These are phyloP conservation scores for Rattus norvegicus DNA, from an alignment of 2,113 vertebrate genomes.

Conservation along the genomic window DNA sequence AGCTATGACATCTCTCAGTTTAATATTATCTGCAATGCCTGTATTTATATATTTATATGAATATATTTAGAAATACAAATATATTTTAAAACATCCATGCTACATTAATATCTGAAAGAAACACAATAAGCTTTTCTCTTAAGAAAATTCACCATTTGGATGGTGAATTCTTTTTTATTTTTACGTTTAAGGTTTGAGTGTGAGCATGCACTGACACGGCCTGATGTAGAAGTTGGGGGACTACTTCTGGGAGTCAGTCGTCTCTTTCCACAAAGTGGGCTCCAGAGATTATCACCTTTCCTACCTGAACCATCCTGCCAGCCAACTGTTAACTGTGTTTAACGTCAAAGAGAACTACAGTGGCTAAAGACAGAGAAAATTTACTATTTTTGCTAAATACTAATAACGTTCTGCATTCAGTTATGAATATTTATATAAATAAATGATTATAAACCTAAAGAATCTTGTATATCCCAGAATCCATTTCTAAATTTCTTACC, in stretches of 20 bases:
- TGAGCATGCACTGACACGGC: not conserved
- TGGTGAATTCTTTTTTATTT: not conserved
- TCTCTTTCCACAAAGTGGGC: not conserved
- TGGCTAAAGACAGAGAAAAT: not conserved
- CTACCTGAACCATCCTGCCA: not conserved
- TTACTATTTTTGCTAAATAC: slow-evolving; percentile 9
- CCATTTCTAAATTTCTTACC: not conserved
- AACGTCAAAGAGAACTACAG: not conserved
- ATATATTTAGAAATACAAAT: slow-evolving; percentile 17
- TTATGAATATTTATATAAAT: slow-evolving; percentile 35
- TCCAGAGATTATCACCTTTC: not conserved
- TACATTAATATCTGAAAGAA: slow-evolving; percentile 23
- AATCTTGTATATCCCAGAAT: not conserved
- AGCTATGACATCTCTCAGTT: not conserved
- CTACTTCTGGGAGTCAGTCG: not conserved
- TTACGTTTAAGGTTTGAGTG: not conserved
- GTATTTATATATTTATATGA: not conserved
- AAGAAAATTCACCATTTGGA: not conserved
- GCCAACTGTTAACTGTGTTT: not conserved
- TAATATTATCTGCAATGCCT: not conserved
- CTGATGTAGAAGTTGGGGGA: not conserved
- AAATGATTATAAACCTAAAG: not conserved
- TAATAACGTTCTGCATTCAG: not conserved
- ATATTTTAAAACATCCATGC: slow-evolving; percentile 3
- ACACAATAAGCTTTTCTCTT: not conserved